These are phyloP conservation scores for Laticauda colubrina DNA, from an alignment of 2,113 vertebrate species.

Conservation along the genomic window DNA sequence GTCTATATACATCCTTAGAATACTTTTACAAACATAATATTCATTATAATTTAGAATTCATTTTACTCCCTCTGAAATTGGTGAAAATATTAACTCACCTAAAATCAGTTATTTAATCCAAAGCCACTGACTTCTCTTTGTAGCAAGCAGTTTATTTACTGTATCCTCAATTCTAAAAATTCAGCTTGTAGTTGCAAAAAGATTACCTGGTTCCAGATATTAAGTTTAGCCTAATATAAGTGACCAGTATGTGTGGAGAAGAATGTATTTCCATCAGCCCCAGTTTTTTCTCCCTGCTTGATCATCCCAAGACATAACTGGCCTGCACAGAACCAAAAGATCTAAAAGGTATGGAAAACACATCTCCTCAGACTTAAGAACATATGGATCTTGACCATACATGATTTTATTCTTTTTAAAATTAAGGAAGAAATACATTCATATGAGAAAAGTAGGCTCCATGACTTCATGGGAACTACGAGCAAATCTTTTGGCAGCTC, in stretches of 20 bases:
- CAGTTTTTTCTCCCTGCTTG: neutral
- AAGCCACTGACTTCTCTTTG: neutral
- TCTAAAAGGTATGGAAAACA: neutral
- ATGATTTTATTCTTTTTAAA: constrained; percentile 27
- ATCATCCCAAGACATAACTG: neutral
- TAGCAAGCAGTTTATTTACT: constrained; percentile 9
- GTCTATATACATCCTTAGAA: neutral
- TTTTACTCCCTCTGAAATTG: neutral
- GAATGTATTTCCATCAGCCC: neutral
- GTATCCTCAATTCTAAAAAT: neutral
- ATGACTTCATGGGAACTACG: neutral
- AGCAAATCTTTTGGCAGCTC: neutral
- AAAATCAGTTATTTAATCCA: neutral
- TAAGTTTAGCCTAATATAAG: neutral
- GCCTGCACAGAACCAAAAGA: neutral
- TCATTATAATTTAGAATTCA: constrained; percentile 10
- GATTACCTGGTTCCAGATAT: constrained; percentile 5
- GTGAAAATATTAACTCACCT: neutral
- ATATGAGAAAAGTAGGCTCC: neutral
- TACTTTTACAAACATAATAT: neutral
- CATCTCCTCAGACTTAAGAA: neutral
- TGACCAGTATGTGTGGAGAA: neutral
- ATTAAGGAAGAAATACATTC: neutral
- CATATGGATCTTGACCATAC: neutral
- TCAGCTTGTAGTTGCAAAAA: neutral